Conservation (phyloP, 2,888 invertebrate genomes). For the Cecidostiba fungosa region DNA sequence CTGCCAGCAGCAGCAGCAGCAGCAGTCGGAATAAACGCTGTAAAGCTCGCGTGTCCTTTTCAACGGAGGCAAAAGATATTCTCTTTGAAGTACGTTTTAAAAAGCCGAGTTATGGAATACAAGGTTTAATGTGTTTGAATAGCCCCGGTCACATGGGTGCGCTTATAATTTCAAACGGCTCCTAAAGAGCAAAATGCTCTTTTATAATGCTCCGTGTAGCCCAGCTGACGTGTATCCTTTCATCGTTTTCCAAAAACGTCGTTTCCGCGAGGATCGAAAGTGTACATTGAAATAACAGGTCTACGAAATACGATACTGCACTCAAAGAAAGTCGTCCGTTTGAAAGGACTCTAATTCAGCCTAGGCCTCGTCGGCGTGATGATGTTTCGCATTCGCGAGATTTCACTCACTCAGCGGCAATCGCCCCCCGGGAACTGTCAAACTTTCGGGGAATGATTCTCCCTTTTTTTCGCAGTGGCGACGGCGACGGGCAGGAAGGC, state of each 20-base stretch:
- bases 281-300: not conserved
- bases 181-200: not conserved
- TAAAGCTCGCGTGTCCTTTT: not conserved
- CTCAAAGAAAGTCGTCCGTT: not conserved
- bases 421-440: slow-evolving; percentile 54
- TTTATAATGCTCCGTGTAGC: not conserved
- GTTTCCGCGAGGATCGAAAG: not conserved
- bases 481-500: slow-evolving; percentile 19
- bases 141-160: not conserved
- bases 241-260: not conserved
- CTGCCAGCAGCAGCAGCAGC: not conserved
- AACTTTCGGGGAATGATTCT: slow-evolving; percentile 57
- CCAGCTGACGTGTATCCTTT: not conserved
- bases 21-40: not conserved
- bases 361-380: not conserved
- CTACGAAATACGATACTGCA: not conserved
- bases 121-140: not conserved
- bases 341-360: slow-evolving; percentile 40
- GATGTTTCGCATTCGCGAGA: slow-evolving; percentile 16
- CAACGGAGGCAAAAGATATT: not conserved
- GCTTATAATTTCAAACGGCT: not conserved
- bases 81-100: slow-evolving; percentile 2
- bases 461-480: slow-evolving; percentile 34
- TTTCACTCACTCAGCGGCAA: slow-evolving; percentile 40
- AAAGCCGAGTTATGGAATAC: not conserved